Evolutionary conservation across 2,797 vertebrate species (phyloP).

Genomic region (Spinus pinus): DNA sequence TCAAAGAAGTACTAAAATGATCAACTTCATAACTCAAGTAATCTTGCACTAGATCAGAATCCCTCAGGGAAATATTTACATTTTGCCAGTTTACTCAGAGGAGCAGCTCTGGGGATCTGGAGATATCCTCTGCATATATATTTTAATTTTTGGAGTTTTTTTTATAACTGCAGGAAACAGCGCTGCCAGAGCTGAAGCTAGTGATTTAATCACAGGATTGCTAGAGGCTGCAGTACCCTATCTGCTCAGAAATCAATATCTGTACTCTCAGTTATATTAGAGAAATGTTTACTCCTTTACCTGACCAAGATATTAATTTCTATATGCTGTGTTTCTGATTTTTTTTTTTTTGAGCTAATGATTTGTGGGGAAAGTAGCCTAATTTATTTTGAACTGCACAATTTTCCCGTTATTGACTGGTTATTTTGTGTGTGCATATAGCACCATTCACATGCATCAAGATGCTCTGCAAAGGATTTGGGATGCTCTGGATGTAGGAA

Average conservation of each 20-base stretch:
- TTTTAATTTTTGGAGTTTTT: not conserved
- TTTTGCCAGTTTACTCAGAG: constrained; percentile 71
- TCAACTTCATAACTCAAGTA: constrained; percentile 65
- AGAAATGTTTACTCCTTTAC: constrained; percentile 65
- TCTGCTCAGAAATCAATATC: constrained; percentile 75
- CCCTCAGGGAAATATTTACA: constrained; percentile 70
- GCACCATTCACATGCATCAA: not conserved
- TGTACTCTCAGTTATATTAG: constrained; percentile 68
- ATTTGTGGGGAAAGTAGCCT: constrained; percentile 22
- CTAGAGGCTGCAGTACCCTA: constrained; percentile 68
- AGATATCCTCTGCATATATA: constrained; percentile 59
- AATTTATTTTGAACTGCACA: constrained; percentile 40
- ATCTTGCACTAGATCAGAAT: constrained; percentile 68
- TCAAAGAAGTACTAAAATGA: constrained; percentile 66
- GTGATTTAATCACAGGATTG: constrained; percentile 76
- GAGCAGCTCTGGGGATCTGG: constrained; percentile 62
- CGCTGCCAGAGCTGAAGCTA: constrained; percentile 59
- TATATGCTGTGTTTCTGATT: constrained; percentile 34
- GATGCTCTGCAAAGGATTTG: constrained; percentile 22
- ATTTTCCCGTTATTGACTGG: constrained; percentile 38
- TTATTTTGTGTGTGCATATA: not conserved
- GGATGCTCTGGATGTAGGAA: not conserved
- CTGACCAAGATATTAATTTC: constrained; percentile 74
- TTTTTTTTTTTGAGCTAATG: not conserved
- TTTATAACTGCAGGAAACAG: constrained; percentile 59